Conservation (phyloP, 2,113 vertebrate genomes). For the Pluvianellus socialis region DNA sequence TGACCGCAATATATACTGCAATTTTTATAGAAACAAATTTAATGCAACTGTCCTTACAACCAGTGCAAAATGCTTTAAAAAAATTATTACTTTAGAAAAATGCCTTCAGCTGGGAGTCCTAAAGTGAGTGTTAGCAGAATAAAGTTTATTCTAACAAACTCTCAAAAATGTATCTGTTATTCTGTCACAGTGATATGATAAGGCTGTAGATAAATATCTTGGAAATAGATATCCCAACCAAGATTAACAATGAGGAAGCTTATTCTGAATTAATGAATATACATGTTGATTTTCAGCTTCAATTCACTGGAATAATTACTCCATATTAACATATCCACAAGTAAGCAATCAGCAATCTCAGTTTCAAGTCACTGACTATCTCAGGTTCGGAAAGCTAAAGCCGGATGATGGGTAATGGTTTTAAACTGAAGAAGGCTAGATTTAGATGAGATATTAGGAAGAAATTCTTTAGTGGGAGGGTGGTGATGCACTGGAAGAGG, state of each 20-base stretch:
- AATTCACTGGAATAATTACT: conserved; percentile 64
- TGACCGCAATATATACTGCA: background rate
- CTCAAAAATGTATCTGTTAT: background rate
- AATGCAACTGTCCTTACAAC: background rate
- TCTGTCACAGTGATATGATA: conserved; percentile 20
- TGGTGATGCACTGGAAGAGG: no score
- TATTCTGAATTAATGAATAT: conserved; percentile 62
- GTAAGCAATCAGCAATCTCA: conserved; percentile 22
- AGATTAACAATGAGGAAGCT: conserved; percentile 35
- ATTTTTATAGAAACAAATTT: background rate
- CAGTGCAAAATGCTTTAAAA: background rate
- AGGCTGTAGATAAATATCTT: background rate
- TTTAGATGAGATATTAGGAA: no score
- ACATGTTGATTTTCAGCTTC: conserved; percentile 60
- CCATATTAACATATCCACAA: conserved; percentile 55
- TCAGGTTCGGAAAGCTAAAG: no score
- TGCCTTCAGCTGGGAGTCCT: background rate
- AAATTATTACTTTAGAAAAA: background rate
- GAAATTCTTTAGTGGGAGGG: no score
- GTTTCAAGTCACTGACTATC: conserved; percentile 45
- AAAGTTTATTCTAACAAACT: background rate
- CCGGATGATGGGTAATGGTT: no score
- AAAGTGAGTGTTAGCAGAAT: background rate
- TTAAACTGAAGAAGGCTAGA: no score
- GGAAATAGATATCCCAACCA: conserved; percentile 40